Evolutionary conservation across 64 coral and sea anemone genomes (phyloP).

Genomic region (Actinia tenebrosa): DNA sequence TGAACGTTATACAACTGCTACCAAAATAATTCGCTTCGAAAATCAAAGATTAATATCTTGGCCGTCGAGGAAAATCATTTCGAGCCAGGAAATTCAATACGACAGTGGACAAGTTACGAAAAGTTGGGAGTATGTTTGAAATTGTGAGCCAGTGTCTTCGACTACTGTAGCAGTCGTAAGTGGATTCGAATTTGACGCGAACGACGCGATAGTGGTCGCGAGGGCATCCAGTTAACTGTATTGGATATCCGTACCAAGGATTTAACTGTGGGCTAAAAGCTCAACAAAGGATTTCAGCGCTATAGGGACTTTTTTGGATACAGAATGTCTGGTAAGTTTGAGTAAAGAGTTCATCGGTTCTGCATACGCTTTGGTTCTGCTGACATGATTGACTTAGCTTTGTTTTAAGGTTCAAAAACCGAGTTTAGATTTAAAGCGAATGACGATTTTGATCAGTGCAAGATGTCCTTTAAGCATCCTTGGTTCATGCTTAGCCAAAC

Average conservation of each 20-base stretch:
- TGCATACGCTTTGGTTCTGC: slow-evolving; percentile 34
- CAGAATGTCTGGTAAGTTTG: slow-evolving; percentile 56
- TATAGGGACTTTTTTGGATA: slow-evolving; percentile 20
- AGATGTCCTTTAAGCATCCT: background rate
- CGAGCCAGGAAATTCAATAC: slow-evolving; percentile 15
- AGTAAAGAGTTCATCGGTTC: slow-evolving; percentile 34
- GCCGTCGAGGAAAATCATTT: slow-evolving; percentile 51
- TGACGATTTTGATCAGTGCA: background rate
- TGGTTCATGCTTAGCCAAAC: background rate
- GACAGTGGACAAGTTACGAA: slow-evolving; percentile 46
- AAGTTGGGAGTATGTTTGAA: slow-evolving; percentile 40
- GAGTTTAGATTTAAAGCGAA: background rate
- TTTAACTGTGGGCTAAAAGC: slow-evolving; percentile 4
- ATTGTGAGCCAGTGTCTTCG: slow-evolving; percentile 61
- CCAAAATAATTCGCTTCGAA: slow-evolving; percentile 30
- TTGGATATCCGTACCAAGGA: slow-evolving; percentile 48
- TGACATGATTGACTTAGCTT: slow-evolving; percentile 10
- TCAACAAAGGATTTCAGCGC: slow-evolving; percentile 23
- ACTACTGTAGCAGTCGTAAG: slow-evolving; percentile 41
- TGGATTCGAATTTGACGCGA: slow-evolving; percentile 39
- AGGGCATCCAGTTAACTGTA: slow-evolving; percentile 39
- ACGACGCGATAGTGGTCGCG: slow-evolving; percentile 56
- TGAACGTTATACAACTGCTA: slow-evolving; percentile 30
- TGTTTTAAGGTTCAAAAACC: slow-evolving; percentile 6
- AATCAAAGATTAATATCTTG: slow-evolving; percentile 27